These are phyloP conservation scores for Ameiurus melas DNA, from an alignment of 2,113 vertebrate species.

Conservation along the genomic window DNA sequence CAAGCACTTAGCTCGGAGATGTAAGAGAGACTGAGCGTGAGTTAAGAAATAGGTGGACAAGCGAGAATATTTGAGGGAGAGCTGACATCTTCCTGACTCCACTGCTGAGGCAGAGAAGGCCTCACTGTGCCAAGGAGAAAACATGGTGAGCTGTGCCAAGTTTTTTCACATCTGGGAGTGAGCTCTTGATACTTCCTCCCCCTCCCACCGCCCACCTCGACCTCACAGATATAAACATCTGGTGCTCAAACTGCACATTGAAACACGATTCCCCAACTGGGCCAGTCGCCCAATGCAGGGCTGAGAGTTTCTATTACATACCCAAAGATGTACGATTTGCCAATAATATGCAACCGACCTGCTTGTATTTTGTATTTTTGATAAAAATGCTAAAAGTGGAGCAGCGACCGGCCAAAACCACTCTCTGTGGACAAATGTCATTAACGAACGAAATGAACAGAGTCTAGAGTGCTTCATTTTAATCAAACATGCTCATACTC, in stretches of 20 bases:
- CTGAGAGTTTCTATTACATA: neutral
- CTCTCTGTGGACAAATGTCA: constrained; percentile 28
- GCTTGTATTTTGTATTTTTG: constrained; percentile 7
- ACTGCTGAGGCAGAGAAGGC: constrained; percentile 25
- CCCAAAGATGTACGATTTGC: neutral
- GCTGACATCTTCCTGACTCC: constrained; percentile 30
- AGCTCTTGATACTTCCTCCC: constrained; percentile 17
- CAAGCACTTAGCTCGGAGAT: neutral
- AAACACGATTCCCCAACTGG: constrained; percentile 50
- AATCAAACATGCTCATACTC: neutral
- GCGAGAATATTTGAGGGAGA: neutral
- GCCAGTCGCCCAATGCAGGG: constrained; percentile 41
- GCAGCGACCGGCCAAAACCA: neutral
- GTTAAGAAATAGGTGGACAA: neutral
- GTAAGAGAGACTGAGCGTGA: neutral
- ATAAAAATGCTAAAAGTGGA: neutral
- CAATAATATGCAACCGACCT: constrained; percentile 5
- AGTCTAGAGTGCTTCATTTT: constrained; percentile 7
- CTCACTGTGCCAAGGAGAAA: constrained; percentile 55
- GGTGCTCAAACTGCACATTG: constrained; percentile 56
- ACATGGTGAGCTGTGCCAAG: constrained; percentile 54
- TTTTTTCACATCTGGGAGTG: constrained; percentile 59
- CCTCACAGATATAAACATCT: constrained; percentile 66
- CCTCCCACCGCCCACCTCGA: constrained; percentile 30
- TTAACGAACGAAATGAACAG: constrained; percentile 14